Conservation (phyloP, 2,888 invertebrate genomes). For the Chrysomela aeneicollis region DNA sequence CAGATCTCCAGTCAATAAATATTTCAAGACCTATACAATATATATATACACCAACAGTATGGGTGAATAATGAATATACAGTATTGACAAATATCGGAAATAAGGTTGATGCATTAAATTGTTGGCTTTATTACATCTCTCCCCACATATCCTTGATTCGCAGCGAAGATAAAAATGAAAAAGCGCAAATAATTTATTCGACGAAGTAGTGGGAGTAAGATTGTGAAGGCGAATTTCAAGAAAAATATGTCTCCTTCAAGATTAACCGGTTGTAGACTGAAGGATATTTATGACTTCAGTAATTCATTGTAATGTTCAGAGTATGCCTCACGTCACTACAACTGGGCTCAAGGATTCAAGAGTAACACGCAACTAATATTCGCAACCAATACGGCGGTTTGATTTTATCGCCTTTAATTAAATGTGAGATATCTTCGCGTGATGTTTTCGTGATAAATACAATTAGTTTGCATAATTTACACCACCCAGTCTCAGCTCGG, state of each 20-base stretch:
- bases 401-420: slow-evolving; percentile 32
- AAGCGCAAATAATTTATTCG: slow-evolving; percentile 7
- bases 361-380: slow-evolving; percentile 30
- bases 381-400: slow-evolving; percentile 27
- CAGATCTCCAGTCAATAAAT: too few species aligned
- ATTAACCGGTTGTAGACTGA: slow-evolving; percentile 29
- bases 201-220: slow-evolving; percentile 7
- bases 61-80: too few species aligned
- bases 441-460: slow-evolving; percentile 27
- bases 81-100: background rate
- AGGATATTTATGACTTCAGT: slow-evolving; percentile 28
- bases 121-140: background rate
- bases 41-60: too few species aligned
- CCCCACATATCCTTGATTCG: background rate
- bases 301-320: slow-evolving; percentile 30
- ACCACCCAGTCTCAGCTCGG: slow-evolving; percentile 9
- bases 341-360: slow-evolving; percentile 17
- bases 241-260: slow-evolving; percentile 25
- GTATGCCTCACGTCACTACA: slow-evolving; percentile 27
- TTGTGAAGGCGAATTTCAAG: slow-evolving; percentile 4
- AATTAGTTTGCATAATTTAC: slow-evolving; percentile 23
- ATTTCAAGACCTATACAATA: too few species aligned
- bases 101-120: background rate
- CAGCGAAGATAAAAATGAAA: slow-evolving; percentile 1
- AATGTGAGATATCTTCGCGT: slow-evolving; percentile 30